Percentiles rank a stretch among this genome's conserved stretches.
These are phyloP conservation scores for Euglossa dilemma DNA, from an alignment of 1,140 invertebrate species.

Conservation along the genomic window DNA sequence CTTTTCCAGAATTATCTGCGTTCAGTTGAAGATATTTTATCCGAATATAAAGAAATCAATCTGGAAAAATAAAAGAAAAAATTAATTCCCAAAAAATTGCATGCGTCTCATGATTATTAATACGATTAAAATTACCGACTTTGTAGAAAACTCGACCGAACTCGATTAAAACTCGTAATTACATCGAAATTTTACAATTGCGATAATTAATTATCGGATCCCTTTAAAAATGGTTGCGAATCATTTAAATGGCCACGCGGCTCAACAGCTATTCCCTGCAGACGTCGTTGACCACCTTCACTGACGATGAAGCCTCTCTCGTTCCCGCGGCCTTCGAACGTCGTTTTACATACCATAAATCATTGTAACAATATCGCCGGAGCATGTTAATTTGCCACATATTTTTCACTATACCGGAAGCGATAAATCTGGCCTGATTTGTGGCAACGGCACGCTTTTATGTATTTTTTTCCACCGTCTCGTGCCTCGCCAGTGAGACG, in stretches of 20 bases:
- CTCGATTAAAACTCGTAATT: too few relatives aligned
- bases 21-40: too few relatives aligned
- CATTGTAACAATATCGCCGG: not conserved
- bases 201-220: not conserved
- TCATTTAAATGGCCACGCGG: not conserved
- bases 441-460: not conserved
- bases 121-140: too few relatives aligned
- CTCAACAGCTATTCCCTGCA: conserved; percentile 52
- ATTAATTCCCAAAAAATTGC: too few relatives aligned
- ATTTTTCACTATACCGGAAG: conserved; percentile 14
- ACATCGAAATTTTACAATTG: too few relatives aligned
- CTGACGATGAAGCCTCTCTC: not conserved
- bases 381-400: conserved; percentile 6
- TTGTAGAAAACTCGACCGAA: too few relatives aligned
- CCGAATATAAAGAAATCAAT: too few relatives aligned
- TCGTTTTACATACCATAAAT: conserved; percentile 7
- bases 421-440: conserved; percentile 8
- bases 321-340: not conserved
- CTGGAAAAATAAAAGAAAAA: too few relatives aligned
- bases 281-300: conserved; percentile 50
- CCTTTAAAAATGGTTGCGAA: not conserved
- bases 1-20: too few relatives aligned
- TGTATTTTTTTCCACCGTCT: not conserved
- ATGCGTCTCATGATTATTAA: too few relatives aligned
- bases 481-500: too few relatives aligned